phyloP scores from a whole-genome alignment of 2,888 invertebrate species.

The Eurois occulta region DNA sequence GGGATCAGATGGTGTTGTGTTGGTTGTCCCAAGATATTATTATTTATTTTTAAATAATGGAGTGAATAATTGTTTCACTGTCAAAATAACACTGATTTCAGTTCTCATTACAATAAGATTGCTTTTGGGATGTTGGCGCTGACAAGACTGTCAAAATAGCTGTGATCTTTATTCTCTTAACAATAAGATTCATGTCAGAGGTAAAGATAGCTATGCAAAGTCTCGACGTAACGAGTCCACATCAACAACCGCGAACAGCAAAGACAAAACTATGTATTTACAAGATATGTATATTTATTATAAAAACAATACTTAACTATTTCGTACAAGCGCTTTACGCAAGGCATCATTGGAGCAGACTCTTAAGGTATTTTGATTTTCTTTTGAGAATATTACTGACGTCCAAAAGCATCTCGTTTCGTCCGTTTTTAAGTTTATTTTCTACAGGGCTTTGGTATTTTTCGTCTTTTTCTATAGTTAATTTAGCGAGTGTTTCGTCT shows the following conservation, averaged over 20 bases:
- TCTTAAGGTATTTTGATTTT: conserved; percentile 90
- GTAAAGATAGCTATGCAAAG: background rate
- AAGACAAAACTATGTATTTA: conserved; percentile 73
- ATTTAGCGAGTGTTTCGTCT: conserved; percentile 81
- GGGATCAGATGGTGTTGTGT: no score
- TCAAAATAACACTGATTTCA: background rate
- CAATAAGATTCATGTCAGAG: background rate
- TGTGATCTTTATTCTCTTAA: background rate
- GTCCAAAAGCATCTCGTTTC: conserved; percentile 87
- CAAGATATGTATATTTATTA: conserved; percentile 78
- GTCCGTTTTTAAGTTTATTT: conserved; percentile 86
- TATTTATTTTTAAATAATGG: no score
- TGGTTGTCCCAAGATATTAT: no score
- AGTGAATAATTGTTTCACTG: background rate
- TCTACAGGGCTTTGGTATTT: conserved; percentile 84
- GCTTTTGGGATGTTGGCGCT: background rate
- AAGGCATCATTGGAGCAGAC: conserved; percentile 81
- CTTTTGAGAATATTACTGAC: conserved; percentile 88
- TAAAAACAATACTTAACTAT: conserved; percentile 66
- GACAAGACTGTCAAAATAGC: background rate
- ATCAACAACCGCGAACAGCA: conserved; percentile 54
- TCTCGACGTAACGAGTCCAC: conserved; percentile 17
- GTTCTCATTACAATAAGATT: background rate
- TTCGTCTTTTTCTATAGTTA: conserved; percentile 76
- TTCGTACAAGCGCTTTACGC: conserved; percentile 63